Evolutionary conservation across 2,888 invertebrate genomes (phyloP).

Genomic region (Dasysyrphus tricinctus): DNA sequence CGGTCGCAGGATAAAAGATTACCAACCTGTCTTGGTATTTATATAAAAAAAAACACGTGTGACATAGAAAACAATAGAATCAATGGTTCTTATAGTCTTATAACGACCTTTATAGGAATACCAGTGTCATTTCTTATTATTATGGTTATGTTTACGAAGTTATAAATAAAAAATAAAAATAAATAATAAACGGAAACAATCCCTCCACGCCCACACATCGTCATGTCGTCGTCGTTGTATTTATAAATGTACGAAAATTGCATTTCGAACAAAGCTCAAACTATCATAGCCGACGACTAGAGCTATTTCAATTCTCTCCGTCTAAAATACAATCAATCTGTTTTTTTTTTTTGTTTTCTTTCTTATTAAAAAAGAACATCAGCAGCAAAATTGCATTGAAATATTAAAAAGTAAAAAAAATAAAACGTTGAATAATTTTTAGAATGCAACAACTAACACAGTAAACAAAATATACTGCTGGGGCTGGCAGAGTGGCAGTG

Average conservation of each 20-base stretch:
- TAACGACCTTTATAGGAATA: constrained; percentile 45
- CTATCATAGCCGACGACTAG: neutral
- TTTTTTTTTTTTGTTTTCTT: constrained; percentile 27
- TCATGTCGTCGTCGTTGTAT: constrained; percentile 4
- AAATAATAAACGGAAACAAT: constrained; percentile 18
- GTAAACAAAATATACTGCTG: constrained; percentile 52
- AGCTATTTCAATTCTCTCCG: constrained; percentile 9
- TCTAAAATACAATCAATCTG: constrained; percentile 14
- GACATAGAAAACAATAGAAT: constrained; percentile 38
- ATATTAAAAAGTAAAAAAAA: constrained; percentile 25
- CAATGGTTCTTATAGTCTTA: constrained; percentile 5
- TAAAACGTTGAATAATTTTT: constrained; percentile 62
- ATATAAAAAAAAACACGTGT: constrained; percentile 49
- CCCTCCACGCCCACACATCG: constrained; percentile 26
- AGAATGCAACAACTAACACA: constrained; percentile 72
- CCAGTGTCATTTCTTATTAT: constrained; percentile 35
- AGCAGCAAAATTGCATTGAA: constrained; percentile 49
- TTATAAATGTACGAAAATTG: constrained; percentile 26
- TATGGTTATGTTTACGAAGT: neutral
- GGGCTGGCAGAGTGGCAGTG: constrained; percentile 36
- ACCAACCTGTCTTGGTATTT: constrained; percentile 4
- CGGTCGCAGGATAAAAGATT: constrained; percentile 15
- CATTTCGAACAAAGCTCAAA: constrained; percentile 28
- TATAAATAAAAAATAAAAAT: neutral
- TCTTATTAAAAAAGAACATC: constrained; percentile 28